These are phyloP conservation scores for Sorex araneus DNA, from an alignment of 2,113 vertebrate genomes.

Conservation along the genomic window DNA sequence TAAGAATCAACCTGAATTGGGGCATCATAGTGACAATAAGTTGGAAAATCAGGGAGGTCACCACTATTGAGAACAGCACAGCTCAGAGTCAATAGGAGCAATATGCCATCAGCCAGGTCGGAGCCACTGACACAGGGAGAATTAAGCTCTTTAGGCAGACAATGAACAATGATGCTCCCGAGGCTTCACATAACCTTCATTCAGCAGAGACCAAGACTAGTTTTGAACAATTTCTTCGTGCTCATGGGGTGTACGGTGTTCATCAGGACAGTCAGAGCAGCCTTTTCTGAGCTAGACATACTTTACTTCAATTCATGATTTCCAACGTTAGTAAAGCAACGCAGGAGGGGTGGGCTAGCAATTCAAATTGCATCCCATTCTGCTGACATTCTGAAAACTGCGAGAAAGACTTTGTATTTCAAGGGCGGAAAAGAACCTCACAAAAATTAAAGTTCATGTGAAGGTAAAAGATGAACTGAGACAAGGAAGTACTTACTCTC, in stretches of 20 bases:
- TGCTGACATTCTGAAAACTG: background rate
- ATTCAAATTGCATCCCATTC: background rate
- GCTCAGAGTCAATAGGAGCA: background rate
- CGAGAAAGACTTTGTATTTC: conserved; percentile 14
- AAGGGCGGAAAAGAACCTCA: conserved; percentile 23
- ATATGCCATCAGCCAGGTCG: background rate
- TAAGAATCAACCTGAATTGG: background rate
- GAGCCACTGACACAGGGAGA: background rate
- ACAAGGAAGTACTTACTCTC: conserved; percentile 22
- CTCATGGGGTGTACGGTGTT: background rate
- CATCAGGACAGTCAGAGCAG: background rate
- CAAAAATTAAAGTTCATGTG: conserved; percentile 61
- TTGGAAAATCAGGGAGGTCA: background rate
- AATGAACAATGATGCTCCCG: background rate
- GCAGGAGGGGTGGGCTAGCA: background rate
- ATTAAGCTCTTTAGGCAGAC: background rate
- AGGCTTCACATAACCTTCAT: background rate
- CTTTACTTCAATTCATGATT: background rate
- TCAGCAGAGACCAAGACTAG: background rate
- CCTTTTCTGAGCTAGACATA: background rate
- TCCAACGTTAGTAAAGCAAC: conserved; percentile 10
- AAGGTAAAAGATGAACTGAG: conserved; percentile 33
- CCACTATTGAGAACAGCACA: background rate
- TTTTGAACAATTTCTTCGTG: conserved; percentile 29
- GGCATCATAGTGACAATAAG: background rate